Evolutionary conservation across 2,113 vertebrate species (phyloP).

Genomic region (Pterocles gutturalis): DNA sequence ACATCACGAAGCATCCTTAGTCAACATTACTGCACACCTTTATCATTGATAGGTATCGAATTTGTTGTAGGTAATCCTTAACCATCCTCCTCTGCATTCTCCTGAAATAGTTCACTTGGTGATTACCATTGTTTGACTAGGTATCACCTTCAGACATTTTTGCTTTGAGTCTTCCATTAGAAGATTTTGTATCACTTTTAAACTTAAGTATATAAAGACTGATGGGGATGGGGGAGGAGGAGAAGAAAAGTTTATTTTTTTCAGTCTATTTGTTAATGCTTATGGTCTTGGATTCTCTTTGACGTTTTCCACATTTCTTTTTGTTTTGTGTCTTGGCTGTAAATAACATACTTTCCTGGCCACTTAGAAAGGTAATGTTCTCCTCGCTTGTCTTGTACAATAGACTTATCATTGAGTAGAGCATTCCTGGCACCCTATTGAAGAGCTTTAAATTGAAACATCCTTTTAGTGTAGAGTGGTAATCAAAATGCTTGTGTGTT

Average conservation of each 20-base stretch:
- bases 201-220: neutral
- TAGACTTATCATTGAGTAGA: constrained; percentile 25
- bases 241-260: neutral
- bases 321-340: constrained; percentile 36
- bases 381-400: constrained; percentile 8
- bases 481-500: constrained; percentile 44
- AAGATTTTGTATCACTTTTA: neutral
- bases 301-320: neutral
- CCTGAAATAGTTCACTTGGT: neutral
- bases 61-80: neutral
- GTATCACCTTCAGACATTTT: neutral
- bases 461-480: constrained; percentile 23
- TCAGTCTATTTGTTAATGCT: neutral
- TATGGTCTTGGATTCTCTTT: neutral
- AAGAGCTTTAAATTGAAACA: constrained; percentile 55
- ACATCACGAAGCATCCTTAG: neutral
- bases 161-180: neutral
- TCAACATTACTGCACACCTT: neutral
- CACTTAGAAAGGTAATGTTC: constrained; percentile 4
- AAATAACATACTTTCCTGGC: constrained; percentile 11
- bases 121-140: neutral
- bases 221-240: neutral
- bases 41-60: neutral
- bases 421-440: constrained; percentile 20
- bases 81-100: neutral